Conservation (phyloP, 2,797 vertebrate species). For the Anniella stebbinsi region DNA sequence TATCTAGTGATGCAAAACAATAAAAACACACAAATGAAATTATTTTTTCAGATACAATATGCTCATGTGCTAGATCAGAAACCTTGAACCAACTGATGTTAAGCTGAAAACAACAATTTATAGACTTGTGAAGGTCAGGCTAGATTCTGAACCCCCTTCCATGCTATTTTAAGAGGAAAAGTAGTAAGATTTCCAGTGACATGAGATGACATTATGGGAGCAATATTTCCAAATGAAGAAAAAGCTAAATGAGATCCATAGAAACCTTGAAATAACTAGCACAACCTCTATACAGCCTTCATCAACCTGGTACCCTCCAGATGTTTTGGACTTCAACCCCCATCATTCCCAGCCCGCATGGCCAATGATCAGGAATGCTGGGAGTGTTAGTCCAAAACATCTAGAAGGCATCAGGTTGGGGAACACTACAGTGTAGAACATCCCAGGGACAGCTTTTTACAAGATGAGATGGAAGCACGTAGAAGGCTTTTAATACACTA, state of each 20-base stretch:
- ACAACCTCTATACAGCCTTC: too few species aligned
- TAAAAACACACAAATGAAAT: conserved; percentile 10
- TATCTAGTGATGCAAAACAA: conserved; percentile 11
- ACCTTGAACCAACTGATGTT: background rate
- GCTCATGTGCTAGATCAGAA: background rate
- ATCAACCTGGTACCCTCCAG: too few species aligned
- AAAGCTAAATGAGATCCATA: background rate
- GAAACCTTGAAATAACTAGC: background rate
- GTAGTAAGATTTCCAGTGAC: background rate
- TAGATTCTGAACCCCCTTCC: background rate
- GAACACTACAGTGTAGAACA: too few species aligned
- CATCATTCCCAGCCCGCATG: too few species aligned
- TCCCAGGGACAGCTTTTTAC: background rate
- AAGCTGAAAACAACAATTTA: background rate
- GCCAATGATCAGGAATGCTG: too few species aligned
- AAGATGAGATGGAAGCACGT: background rate
- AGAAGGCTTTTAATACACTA: background rate
- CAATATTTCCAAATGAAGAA: background rate
- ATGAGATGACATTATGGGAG: background rate
- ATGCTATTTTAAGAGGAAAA: background rate
- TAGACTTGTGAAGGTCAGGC: background rate
- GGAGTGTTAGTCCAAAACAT: too few species aligned
- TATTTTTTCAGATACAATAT: background rate
- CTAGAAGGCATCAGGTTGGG: too few species aligned
- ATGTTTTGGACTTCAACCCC: too few species aligned